Evolutionary conservation across 1,140 invertebrate species (phyloP), one percentile per base, ranked within the genome.

Genomic region (Bactericera cockerelli): DNA sequence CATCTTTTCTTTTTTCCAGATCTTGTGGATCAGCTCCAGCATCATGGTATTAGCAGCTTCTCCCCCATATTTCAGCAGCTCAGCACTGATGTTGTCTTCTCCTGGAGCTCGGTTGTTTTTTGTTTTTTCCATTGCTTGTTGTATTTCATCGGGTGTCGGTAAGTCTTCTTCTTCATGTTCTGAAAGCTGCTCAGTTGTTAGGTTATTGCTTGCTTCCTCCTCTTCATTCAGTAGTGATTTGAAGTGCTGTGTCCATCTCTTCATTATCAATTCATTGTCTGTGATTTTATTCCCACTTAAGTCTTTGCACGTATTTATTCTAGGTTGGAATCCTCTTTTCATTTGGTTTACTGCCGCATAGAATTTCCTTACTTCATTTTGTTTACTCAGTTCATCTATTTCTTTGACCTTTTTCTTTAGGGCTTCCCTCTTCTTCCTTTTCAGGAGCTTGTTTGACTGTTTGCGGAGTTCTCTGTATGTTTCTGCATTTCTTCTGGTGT

Each of bases 91-190:
- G 10, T 59, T 61, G 56, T 66, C 66, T 3, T 26, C 22, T 54
- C 66, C 66, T 1, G 62, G 58, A 19, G 66, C 61, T 61, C 63
- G 63, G 14, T 65, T 63, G 31, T 61, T 59, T 22, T 59, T 33
- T 22, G 22, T 62, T 38, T 55, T 62, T 19, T 33, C 38, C 10
- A 36, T 54, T 36, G 21, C 21, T 26, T 56, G 21, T 26, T 36
- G 2, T 31, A 58, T 56, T 56, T 61, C 60, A 26, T 49, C 25
- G 21, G 57, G 38, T 36, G 31, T 56, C 21, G 55, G 59, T 16
- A 49, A 10, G 19, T 49, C 22, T 49, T 49, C n/a, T 6, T 16
- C 19, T 19, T 49, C 42, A 19, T 49, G 4, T n/a, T 49, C 42
- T 16, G 19, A 49, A 10, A 49, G 6, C 42, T 49, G 42, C n/a